Evolutionary conservation across 2,888 invertebrate species (phyloP).

Genomic region (Pemphredon lugubris): DNA sequence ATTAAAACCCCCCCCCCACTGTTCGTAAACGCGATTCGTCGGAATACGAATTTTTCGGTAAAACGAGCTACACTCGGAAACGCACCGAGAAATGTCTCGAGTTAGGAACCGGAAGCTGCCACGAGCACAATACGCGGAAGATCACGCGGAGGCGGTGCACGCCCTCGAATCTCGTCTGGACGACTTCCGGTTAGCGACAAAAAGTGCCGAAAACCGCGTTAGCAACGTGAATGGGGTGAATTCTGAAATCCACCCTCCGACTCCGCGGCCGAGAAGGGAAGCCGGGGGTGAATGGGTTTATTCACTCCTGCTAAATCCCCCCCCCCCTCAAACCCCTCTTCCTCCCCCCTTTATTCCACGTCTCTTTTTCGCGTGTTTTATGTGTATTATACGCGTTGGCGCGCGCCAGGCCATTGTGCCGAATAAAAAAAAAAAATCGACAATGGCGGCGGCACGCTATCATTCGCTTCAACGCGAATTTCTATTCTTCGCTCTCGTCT

Average conservation of each 20-base stretch:
- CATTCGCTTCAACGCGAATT: too few species aligned
- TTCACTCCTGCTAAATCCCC: constrained; percentile 55
- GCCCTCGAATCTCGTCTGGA: constrained; percentile 73
- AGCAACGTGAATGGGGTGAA: constrained; percentile 46
- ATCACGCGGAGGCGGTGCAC: constrained; percentile 49
- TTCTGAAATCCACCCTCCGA: constrained; percentile 14
- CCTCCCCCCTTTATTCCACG: constrained; percentile 51
- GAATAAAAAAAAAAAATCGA: constrained; percentile 44
- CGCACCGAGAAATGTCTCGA: not conserved
- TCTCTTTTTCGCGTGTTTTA: constrained; percentile 44
- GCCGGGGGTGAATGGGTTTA: constrained; percentile 57
- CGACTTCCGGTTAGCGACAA: constrained; percentile 74
- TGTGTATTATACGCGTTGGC: constrained; percentile 64
- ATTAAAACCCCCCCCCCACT: too few species aligned
- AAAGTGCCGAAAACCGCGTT: constrained; percentile 64
- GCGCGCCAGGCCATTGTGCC: constrained; percentile 65
- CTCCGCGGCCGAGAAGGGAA: constrained; percentile 5
- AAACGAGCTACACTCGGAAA: not conserved
- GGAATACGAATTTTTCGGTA: too few species aligned
- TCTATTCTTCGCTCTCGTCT: constrained; percentile 28
- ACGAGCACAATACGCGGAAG: constrained; percentile 19
- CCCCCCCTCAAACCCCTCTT: too few species aligned
- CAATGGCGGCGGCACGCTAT: constrained; percentile 59
- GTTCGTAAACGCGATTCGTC: not conserved
- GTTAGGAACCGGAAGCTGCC: constrained; percentile 51